Base-by-base conservation (phyloP, 2,888 invertebrate species). In the Bombyx huttoni region DNA sequence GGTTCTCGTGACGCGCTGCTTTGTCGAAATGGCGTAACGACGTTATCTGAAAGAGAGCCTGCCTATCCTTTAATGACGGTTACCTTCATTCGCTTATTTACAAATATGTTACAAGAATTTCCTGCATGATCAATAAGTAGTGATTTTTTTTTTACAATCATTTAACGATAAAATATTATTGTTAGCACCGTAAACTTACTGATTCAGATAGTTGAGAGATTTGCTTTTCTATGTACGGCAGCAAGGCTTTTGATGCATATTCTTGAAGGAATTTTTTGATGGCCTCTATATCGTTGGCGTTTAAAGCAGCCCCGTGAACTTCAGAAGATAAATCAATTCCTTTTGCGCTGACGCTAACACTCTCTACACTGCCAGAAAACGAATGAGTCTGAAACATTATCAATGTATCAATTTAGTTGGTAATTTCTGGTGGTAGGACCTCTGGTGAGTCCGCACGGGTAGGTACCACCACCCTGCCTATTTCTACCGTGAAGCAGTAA, bases 171-270 rank as follows among this genome's bases (percentile, higher is more conserved):
- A 24, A 24, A 24, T 24, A 24, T 24, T 24, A 24, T 24, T 24
- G 24, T 24, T 24, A 24, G 24, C 5, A 24, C 24, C 5, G 24
- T 24, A 5, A 53, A 73, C 83, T 80, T 73, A 94, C 93, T 61
- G 92, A 90, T 74, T 97, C 97, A 68, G 92, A 93, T 47, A 97
- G 79, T 54, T 92, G 89, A 52, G 91, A 91, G 66, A 99, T 94
- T 79, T 96, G 94, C 70, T 94, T 93, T 76, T 99, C 99, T 46
- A 97, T 92, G 78, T 97, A 96, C 0, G 98, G 98, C 56, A 98
- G 87, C 54, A 99, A 85, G 24, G 96, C 95, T 67, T 94, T 92
- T 12, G 93, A 90, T 54, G 94, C 92, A 85, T 97, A 98, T 70
- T 98, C 97, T 66, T 94, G 93, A 47, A 98, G 90, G 70, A 98